Base-by-base conservation (phyloP, 37 sponge, comb jelly and placozoan species). In the Ephydatia muelleri region DNA sequence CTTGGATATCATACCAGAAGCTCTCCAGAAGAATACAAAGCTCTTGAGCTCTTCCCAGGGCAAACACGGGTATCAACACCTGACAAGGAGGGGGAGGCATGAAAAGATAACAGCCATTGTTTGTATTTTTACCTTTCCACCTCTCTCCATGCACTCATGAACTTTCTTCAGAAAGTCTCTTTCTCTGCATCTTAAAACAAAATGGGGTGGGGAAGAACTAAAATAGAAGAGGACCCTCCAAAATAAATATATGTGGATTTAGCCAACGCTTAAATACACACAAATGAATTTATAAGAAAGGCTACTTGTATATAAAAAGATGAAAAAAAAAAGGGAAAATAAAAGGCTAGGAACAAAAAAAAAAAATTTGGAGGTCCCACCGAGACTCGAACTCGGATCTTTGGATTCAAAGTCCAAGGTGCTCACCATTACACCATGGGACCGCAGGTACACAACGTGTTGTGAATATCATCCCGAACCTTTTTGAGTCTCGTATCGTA, bases 51-150 rank as follows among this genome's bases (percentile, higher is more conserved):
- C 99, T 85, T 0, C 99, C 99, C 8, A 98, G 84, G 4, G 99
- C 99, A 87, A 98, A 98, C 25, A 98, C 99, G 11, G 99, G 99
- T 75, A 98, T 98, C 49, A 98, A 79, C 8, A 96, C 92, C 95
- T 94, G 47, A 67, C 43, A 47, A 25, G 47, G 0, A 48, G 66
- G 0, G 72, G 71, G 14, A 28, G 29, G 21, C 6, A 71, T 0
- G 2, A 11, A 34, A 43, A 28, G 31, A 33, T 9, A 71, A 26
- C 72, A 34, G 28, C 12, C 21, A 14, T 16, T 77, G 26, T 40
- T 11, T 77, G 25, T 11, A 2, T 27, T 38, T 31, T 38, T 28
- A 91, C 97, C 79, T 98, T 98, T 38, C 99, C 99, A 69, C 94
- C 96, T 84, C 85, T 87, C 77, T 98, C 99, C 67, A 98, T 82